These are phyloP conservation scores for Melanotaenia boesemani DNA, from an alignment of 2,797 vertebrate species.

Conservation along the genomic window DNA sequence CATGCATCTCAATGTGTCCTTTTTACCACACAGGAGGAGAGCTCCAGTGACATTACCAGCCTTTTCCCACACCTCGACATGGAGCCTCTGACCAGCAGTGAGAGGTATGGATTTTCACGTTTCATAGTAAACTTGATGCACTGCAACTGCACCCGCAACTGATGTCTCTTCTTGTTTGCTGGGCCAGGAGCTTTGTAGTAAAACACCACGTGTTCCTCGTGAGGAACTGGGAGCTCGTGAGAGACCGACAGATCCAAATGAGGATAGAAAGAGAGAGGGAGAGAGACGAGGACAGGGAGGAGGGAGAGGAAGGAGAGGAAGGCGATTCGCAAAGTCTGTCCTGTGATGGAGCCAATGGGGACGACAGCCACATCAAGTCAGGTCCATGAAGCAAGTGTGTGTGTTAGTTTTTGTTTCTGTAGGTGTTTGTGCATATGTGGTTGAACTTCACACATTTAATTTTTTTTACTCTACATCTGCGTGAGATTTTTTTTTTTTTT, in stretches of 20 bases:
- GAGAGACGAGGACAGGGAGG: conserved; percentile 65
- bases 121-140: conserved; percentile 27
- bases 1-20: background rate
- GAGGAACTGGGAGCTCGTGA: conserved; percentile 95
- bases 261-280: conserved; percentile 74
- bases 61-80: conserved; percentile 92
- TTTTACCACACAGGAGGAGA: conserved; percentile 80
- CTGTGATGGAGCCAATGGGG: conserved; percentile 87
- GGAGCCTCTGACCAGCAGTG: conserved; percentile 94
- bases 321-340: conserved; percentile 69
- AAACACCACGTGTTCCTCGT: conserved; percentile 94
- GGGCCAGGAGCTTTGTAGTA: conserved; percentile 91
- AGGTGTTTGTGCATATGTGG: conserved; percentile 76
- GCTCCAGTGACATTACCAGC: conserved; percentile 84
- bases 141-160: conserved; percentile 12
- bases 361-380: conserved; percentile 94
- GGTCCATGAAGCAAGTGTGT: conserved; percentile 89
- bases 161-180: conserved; percentile 39
- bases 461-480: conserved; percentile 11
- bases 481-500: conserved; percentile 14
- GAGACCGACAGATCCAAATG: conserved; percentile 86
- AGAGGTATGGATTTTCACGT: conserved; percentile 83
- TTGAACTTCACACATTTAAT: conserved; percentile 38
- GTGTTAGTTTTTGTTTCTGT: conserved; percentile 84
- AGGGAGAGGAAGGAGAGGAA: conserved; percentile 67